Evolutionary conservation across 2,888 invertebrate species (phyloP), one percentile per base, ranked within the genome.

Genomic region (Ormyrus nitidulus): DNA sequence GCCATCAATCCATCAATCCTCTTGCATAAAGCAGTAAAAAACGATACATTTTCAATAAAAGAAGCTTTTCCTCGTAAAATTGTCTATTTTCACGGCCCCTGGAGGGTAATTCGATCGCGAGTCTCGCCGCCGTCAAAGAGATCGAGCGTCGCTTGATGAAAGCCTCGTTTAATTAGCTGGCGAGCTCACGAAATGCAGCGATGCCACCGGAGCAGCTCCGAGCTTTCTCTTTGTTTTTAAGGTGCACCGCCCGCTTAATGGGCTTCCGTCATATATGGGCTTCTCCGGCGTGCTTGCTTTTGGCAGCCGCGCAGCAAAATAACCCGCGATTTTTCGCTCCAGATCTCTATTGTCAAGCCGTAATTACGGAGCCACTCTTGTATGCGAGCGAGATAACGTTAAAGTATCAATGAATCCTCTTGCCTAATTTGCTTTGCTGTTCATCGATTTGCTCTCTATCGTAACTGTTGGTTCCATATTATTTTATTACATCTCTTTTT

Each of bases 91-190:
- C 19, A 6, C 19, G 13, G 56, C 56, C n/a, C 11, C 51, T 2
- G 61, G 34, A 19, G 51, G 51, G 44, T 54, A 53, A n/a, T 61
- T 62, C 58, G 69, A 76, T 34, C 34, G 34, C 34, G 34, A 34
- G 34, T 34, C 34, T 34, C 34, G 34, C 34, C 34, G 34, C 34
- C 34, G 34, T 34, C 34, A 34, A 34, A 34, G 34, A 34, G 68
- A 77, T 76, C 65, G 76, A 82, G 75, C 76, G 70, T 71, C 69
- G 73, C 9, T 72, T 83, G 82, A 83, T 83, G 80, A 79, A 79
- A 70, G 76, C 76, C 83, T 81, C 83, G 84, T 83, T 84, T 82
- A 82, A 84, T 83, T 83, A 83, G 80, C 69, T 71, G 70, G 75
- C 62, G 9, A 7, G 1, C n/a, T 34, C 74, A 66, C 58, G 69